Evolutionary conservation across 1,140 invertebrate genomes (phyloP), one percentile per base, ranked within the genome.

Genomic region (Meteorus sp.): DNA sequence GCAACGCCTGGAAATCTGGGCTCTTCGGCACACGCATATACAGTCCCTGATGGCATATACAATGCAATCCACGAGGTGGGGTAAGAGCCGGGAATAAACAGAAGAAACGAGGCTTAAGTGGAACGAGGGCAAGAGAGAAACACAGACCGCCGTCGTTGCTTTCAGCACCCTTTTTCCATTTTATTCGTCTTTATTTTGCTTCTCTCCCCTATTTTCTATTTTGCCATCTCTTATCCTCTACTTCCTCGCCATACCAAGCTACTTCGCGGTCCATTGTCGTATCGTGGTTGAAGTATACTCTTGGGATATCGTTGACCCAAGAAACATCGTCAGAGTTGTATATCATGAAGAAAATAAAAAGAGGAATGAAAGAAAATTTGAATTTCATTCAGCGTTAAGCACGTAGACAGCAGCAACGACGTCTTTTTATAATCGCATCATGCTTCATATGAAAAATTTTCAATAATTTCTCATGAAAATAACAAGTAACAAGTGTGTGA

Each of bases 1-100:
- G 62, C 45, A 11, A 9, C 27, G 55, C 39, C 35, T 62, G 15
- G 56, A 50, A 62, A 62, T 60, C 57, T 45, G 8, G 50, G 41
- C 25, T 58, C 39, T 53, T 33, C 43, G 29, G 43, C 33, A 48
- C 25, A 53, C 35, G 51, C n/a, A n/a, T n/a, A n/a, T n/a, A n/a
- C 51, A 51, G 37, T 22, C 33, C 41, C 59, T 20, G 23, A 23
- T 2, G 37, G 17, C 54, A n/a, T n/a, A 33, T 54, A 45, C 43
- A 48, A 48, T 48, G 31, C 25, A 22, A 25, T 17, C 13, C 23
- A 13, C 19, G 23, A 50, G 45, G 7, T 11, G 22, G 22, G 22
- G 8, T 20, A 19, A 20, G 6, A 17, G 22, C 13, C 43, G 43
- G 17, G 4, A 39, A 43, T 23, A 13, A 55, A 22, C n/a, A 17